Evolutionary conservation across 1,140 invertebrate genomes (phyloP).

Genomic region (Zaprionus africanus): DNA sequence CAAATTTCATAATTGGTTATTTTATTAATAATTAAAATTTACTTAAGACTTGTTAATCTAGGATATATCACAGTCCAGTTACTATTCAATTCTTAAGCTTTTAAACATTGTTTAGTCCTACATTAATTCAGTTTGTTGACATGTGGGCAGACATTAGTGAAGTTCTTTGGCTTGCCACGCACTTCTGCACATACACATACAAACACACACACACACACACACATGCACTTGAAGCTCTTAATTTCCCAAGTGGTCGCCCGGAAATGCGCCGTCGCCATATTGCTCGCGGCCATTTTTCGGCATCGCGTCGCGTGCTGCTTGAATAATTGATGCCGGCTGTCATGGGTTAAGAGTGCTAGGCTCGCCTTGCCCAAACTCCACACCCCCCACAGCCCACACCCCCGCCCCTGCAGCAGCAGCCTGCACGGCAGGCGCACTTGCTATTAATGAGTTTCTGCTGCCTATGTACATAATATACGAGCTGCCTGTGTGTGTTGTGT

Average conservation of each 20-base stretch:
- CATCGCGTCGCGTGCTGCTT: slow-evolving; percentile 56
- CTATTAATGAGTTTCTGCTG: slow-evolving; percentile 76
- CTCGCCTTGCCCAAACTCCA: background rate
- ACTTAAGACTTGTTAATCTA: too few relatives aligned
- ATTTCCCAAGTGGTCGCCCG: slow-evolving; percentile 66
- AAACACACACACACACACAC: slow-evolving; percentile 13
- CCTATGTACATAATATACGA: slow-evolving; percentile 62
- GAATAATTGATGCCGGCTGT: slow-evolving; percentile 68
- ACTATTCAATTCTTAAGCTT: background rate
- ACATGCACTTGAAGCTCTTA: slow-evolving; percentile 31
- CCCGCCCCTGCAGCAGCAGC: background rate
- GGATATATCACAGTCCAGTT: background rate
- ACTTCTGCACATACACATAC: background rate
- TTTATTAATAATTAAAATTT: too few relatives aligned
- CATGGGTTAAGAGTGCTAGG: slow-evolving; percentile 58
- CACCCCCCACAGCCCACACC: background rate
- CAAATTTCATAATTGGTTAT: too few relatives aligned
- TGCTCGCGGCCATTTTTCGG: slow-evolving; percentile 66
- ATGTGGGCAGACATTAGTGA: slow-evolving; percentile 32
- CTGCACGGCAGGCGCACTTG: slow-evolving; percentile 35
- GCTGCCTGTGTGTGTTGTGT: slow-evolving; percentile 21
- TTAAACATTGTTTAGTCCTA: background rate
- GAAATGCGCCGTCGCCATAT: slow-evolving; percentile 58
- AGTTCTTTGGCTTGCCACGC: slow-evolving; percentile 32
- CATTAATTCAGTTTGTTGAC: background rate